phyloP scores from a whole-genome alignment of 2,888 invertebrate genomes.

The Petrolisthes cinctipes region DNA sequence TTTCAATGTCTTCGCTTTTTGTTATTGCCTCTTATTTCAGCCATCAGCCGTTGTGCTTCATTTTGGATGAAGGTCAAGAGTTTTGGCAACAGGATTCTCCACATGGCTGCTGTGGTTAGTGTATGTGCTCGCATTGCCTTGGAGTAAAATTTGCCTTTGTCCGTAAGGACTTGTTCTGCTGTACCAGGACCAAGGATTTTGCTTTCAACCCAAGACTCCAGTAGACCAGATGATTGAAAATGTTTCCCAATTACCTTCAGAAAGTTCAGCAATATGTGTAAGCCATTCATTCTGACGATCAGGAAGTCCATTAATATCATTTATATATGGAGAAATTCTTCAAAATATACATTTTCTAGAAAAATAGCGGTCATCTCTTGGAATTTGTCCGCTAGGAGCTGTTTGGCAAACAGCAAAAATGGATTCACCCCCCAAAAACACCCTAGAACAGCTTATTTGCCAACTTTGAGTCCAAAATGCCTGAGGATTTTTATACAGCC shows the following conservation, averaged over 20 bases:
- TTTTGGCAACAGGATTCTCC: conserved; percentile 31
- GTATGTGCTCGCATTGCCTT: conserved; percentile 40
- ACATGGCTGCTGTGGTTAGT: conserved; percentile 25
- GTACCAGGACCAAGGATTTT: conserved; percentile 26
- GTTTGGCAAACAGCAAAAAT: not conserved
- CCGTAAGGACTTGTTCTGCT: conserved; percentile 33
- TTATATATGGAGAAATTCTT: not conserved
- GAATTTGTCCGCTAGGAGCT: not conserved
- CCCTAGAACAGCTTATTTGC: no score
- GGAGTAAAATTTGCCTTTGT: conserved; percentile 33
- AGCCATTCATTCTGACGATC: conserved; percentile 28
- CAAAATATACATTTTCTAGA: not conserved
- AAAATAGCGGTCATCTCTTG: no score
- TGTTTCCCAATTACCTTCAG: conserved; percentile 36
- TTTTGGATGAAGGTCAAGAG: conserved; percentile 31
- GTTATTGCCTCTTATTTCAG: conserved; percentile 28
- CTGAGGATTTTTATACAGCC: no score
- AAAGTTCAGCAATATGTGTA: conserved; percentile 34
- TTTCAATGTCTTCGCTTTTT: conserved; percentile 20
- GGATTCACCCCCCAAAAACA: no score
- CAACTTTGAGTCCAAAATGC: no score
- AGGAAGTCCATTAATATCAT: conserved; percentile 12
- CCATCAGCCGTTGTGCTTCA: conserved; percentile 13
- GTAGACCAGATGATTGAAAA: conserved; percentile 34
- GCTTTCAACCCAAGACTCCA: conserved; percentile 37